phyloP scores from a whole-genome alignment of 92 coral and sea anemone species.

The Zoanthus solanderi region DNA sequence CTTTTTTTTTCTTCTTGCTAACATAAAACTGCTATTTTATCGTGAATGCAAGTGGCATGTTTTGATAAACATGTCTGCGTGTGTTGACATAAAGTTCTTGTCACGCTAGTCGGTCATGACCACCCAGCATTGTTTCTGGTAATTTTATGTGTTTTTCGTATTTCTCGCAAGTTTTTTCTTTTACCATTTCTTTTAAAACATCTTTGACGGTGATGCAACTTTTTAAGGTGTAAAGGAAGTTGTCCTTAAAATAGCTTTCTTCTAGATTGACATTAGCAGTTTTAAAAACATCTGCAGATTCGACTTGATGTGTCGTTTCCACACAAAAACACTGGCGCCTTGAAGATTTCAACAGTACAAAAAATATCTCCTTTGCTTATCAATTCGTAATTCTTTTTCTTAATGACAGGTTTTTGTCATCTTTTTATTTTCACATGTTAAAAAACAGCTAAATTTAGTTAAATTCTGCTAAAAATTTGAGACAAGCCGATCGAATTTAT shows the following conservation, averaged over 20 bases:
- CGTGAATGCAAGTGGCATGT: conserved; percentile 35
- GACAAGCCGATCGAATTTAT: not conserved
- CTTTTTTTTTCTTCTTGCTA: conserved; percentile 29
- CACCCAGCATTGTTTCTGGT: conserved; percentile 15
- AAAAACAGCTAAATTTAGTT: not conserved
- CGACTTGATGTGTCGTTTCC: conserved; percentile 1
- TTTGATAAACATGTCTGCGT: conserved; percentile 31
- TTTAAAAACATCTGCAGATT: not conserved
- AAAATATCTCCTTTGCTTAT: not conserved
- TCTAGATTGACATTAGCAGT: not conserved
- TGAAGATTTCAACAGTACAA: not conserved
- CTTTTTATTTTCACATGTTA: conserved; percentile 14
- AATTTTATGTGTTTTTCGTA: not conserved
- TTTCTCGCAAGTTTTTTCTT: not conserved
- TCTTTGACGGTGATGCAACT: not conserved
- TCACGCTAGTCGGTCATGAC: conserved; percentile 40
- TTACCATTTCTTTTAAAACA: not conserved
- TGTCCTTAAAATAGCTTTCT: not conserved
- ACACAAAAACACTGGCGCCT: conserved; percentile 54
- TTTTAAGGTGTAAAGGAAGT: not conserved
- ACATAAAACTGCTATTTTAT: conserved; percentile 23
- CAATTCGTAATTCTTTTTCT: not conserved
- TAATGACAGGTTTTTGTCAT: not conserved
- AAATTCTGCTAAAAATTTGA: not conserved
- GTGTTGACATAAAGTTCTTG: conserved; percentile 38